These are phyloP conservation scores for Sinella curviseta DNA, from an alignment of 1,140 invertebrate genomes.

Conservation along the genomic window DNA sequence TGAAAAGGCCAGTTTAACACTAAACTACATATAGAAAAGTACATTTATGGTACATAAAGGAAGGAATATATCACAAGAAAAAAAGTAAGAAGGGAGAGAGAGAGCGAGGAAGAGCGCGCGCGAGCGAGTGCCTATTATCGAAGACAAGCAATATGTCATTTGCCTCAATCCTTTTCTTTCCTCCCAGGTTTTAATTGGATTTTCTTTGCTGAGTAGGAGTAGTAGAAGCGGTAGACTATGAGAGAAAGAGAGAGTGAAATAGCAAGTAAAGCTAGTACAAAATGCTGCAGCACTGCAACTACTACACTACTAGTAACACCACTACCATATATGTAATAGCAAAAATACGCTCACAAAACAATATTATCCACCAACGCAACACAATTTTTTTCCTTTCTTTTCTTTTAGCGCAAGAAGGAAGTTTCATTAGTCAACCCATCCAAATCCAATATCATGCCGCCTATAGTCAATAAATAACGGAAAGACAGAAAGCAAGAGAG, in stretches of 20 bases:
- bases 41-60: neutral
- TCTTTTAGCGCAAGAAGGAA: neutral
- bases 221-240: too few species aligned
- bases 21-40: too few species aligned
- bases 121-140: constrained; percentile 1
- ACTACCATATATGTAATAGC: too few species aligned
- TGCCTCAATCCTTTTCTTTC: constrained; percentile 26
- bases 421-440: constrained; percentile 24
- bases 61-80: neutral
- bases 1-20: too few species aligned
- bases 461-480: constrained; percentile 24
- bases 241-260: too few species aligned
- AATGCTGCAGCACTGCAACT: too few species aligned
- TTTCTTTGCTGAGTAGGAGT: neutral
- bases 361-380: too few species aligned
- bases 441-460: constrained; percentile 16
- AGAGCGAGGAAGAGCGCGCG: neutral
- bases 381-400: neutral
- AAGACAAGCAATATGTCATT: constrained; percentile 27
- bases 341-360: too few species aligned
- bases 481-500: neutral
- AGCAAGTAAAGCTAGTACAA: too few species aligned
- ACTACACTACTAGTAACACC: too few species aligned
- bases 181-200: constrained; percentile 19
- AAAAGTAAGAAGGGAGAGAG: neutral